Conservation (phyloP, 1,140 invertebrate genomes). For the Pachypsylla venusta region DNA sequence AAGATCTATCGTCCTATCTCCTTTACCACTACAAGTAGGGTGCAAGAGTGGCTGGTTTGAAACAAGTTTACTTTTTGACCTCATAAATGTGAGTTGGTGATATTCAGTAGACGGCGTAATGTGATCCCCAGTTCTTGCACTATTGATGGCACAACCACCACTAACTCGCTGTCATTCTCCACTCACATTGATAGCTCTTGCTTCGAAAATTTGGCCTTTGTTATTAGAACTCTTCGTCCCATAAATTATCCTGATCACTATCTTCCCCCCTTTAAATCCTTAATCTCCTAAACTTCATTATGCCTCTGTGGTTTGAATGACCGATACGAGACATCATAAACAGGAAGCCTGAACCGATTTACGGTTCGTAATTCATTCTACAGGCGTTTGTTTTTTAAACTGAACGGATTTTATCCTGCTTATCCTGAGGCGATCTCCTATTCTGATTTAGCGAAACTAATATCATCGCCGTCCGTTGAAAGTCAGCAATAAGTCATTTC, state of each 20-base stretch:
- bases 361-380: too few species aligned
- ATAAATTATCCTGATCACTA: not conserved
- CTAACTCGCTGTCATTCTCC: not conserved
- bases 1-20: too few species aligned
- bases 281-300: not conserved
- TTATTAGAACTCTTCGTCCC: not conserved
- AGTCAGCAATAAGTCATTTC: not conserved
- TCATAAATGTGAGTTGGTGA: not conserved
- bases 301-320: not conserved
- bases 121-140: not conserved
- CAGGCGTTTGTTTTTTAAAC: too few species aligned
- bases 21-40: too few species aligned
- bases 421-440: not conserved
- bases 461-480: not conserved
- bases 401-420: too few species aligned
- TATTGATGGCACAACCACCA: not conserved
- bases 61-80: not conserved
- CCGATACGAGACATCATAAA: not conserved
- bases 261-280: not conserved
- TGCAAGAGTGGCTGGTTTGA: not conserved
- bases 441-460: not conserved
- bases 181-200: not conserved
- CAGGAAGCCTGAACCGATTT: not conserved
- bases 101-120: not conserved
- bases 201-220: not conserved